These are phyloP conservation scores for Pherbina coryleti DNA, from an alignment of 2,888 invertebrate species.

Conservation along the genomic window DNA sequence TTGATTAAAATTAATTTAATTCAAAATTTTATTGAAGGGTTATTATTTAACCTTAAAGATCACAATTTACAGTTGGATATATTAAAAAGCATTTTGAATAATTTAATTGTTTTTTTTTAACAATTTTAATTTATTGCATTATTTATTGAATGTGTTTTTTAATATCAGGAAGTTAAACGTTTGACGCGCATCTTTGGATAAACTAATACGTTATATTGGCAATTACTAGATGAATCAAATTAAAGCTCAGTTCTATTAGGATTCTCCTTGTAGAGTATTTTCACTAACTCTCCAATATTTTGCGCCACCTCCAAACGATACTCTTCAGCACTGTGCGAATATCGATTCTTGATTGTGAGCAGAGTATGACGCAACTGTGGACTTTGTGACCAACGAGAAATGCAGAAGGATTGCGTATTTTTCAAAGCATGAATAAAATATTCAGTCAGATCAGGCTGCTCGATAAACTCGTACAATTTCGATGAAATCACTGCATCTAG, in stretches of 20 bases:
- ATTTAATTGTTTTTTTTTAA: background rate
- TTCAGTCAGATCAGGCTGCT: constrained; percentile 62
- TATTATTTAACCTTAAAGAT: too few species aligned
- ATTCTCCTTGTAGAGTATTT: constrained; percentile 49
- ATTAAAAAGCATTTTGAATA: too few species aligned
- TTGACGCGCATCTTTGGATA: too few species aligned
- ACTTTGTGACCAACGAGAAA: constrained; percentile 59
- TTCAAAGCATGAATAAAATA: constrained; percentile 58
- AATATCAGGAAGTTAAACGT: too few species aligned
- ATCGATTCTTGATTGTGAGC: constrained; percentile 59
- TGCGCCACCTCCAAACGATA: constrained; percentile 63
- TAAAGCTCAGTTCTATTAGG: constrained; percentile 57
- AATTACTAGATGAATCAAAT: background rate
- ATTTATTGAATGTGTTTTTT: too few species aligned
- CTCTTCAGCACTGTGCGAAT: constrained; percentile 58
- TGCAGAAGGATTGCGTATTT: constrained; percentile 56
- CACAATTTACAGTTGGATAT: too few species aligned
- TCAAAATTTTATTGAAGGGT: too few species aligned
- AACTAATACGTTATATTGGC: background rate
- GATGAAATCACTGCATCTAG: constrained; percentile 56
- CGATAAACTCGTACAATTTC: constrained; percentile 57
- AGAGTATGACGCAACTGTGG: constrained; percentile 58
- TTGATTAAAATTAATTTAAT: too few species aligned
- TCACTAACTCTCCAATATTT: constrained; percentile 51
- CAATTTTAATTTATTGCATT: background rate